These are phyloP conservation scores for Drosophila neotestacea DNA, from an alignment of 2,888 invertebrate genomes.

Conservation along the genomic window DNA sequence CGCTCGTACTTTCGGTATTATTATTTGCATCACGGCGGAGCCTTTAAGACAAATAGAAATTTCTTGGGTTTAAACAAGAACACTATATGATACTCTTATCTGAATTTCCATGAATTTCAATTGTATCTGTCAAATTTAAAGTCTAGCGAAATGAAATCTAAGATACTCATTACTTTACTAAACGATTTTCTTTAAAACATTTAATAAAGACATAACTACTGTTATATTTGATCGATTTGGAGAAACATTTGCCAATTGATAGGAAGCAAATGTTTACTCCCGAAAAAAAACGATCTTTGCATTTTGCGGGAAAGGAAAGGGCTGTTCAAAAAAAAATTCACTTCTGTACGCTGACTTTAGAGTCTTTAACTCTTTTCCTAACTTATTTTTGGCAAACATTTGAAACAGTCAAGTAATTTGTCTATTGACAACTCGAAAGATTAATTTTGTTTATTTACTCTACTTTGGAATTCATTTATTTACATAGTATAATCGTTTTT, in stretches of 20 bases:
- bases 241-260: too few relatives aligned
- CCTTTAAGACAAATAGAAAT: constrained; percentile 28
- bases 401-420: neutral
- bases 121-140: neutral
- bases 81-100: neutral
- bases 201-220: too few relatives aligned
- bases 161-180: too few relatives aligned
- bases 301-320: too few relatives aligned
- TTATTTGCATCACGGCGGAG: constrained; percentile 14
- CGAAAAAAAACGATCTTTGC: too few relatives aligned
- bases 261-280: too few relatives aligned
- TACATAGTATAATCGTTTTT: neutral
- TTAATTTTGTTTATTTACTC: neutral
- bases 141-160: too few relatives aligned
- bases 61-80: neutral
- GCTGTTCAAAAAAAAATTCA: too few relatives aligned
- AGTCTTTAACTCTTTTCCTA: neutral
- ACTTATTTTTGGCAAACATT: neutral
- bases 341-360: too few relatives aligned
- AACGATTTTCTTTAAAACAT: too few relatives aligned
- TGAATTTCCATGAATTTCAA: neutral
- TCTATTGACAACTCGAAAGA: neutral
- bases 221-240: too few relatives aligned
- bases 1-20: constrained; percentile 24
- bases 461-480: neutral